Conservation (phyloP, 1,140 invertebrate species). For the Phthorimaea operculella region DNA sequence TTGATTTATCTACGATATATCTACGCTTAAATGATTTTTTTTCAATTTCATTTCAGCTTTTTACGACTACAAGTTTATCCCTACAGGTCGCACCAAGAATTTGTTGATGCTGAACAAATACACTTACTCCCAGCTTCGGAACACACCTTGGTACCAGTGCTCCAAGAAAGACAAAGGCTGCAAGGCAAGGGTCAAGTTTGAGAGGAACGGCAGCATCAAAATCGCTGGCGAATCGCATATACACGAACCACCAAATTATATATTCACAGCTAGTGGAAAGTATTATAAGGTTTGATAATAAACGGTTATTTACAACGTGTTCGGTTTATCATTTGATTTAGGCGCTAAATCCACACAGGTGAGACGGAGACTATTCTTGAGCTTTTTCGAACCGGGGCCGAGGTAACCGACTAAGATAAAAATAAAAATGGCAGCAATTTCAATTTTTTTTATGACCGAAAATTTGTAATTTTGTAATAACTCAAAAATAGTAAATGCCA, state of each 20-base stretch:
- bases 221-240: background rate
- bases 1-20: too few species aligned
- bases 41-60: constrained; percentile 9
- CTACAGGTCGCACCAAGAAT: constrained; percentile 27
- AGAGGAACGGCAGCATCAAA: constrained; percentile 14
- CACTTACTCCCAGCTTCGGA: constrained; percentile 29
- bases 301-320: background rate
- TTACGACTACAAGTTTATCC: constrained; percentile 25
- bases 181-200: constrained; percentile 31
- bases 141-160: constrained; percentile 34
- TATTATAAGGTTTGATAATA: constrained; percentile 12
- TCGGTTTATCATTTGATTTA: too few species aligned
- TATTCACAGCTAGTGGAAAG: constrained; percentile 14
- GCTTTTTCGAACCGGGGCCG: too few species aligned
- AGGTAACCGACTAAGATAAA: too few species aligned
- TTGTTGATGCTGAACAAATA: constrained; percentile 30
- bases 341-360: too few species aligned
- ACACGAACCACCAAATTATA: constrained; percentile 29
- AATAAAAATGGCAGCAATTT: too few species aligned
- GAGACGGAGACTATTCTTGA: too few species aligned
- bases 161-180: constrained; percentile 31
- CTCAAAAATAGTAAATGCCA: too few species aligned
- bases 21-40: constrained; percentile 1
- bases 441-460: too few species aligned
- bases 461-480: too few species aligned